Percentiles rank a stretch among this genome's conserved stretches.
These are phyloP conservation scores for Saturnia japonica DNA, from an alignment of 2,888 invertebrate species.

Conservation along the genomic window DNA sequence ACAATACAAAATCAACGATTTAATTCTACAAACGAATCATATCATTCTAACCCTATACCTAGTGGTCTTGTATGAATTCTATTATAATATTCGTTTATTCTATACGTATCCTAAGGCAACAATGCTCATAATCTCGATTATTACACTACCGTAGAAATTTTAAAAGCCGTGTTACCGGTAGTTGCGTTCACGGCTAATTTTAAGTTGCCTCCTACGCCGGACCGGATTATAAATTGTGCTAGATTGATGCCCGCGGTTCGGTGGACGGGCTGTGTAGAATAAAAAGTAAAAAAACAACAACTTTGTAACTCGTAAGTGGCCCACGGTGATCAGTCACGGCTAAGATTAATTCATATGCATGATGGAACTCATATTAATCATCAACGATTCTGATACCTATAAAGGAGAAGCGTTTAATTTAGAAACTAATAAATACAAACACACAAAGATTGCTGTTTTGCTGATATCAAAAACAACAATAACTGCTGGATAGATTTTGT, in stretches of 20 bases:
- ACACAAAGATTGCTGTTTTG: no score
- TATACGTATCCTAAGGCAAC: slow-evolving; percentile 70
- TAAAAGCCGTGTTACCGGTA: slow-evolving; percentile 64
- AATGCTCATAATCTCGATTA: slow-evolving; percentile 73
- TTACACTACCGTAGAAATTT: slow-evolving; percentile 71
- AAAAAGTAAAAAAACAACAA: slow-evolving; percentile 38
- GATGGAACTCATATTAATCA: slow-evolving; percentile 47
- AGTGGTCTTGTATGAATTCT: slow-evolving; percentile 66
- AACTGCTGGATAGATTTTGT: no score
- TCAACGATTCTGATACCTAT: background rate
- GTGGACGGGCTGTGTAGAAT: slow-evolving; percentile 24
- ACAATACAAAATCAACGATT: background rate
- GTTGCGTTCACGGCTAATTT: slow-evolving; percentile 69
- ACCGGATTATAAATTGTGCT: slow-evolving; percentile 63
- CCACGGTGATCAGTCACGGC: slow-evolving; percentile 8
- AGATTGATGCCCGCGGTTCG: slow-evolving; percentile 34
- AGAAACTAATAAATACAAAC: no score
- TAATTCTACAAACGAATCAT: background rate
- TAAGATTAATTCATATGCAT: slow-evolving; percentile 56
- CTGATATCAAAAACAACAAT: no score
- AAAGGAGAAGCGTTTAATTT: background rate
- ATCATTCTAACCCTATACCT: slow-evolving; percentile 26
- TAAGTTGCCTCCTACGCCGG: slow-evolving; percentile 74
- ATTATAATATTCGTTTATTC: slow-evolving; percentile 74
- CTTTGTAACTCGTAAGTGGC: slow-evolving; percentile 35